These are phyloP conservation scores for Scomberomorus guttatus DNA, from an alignment of 2,797 vertebrate species.

Conservation along the genomic window DNA sequence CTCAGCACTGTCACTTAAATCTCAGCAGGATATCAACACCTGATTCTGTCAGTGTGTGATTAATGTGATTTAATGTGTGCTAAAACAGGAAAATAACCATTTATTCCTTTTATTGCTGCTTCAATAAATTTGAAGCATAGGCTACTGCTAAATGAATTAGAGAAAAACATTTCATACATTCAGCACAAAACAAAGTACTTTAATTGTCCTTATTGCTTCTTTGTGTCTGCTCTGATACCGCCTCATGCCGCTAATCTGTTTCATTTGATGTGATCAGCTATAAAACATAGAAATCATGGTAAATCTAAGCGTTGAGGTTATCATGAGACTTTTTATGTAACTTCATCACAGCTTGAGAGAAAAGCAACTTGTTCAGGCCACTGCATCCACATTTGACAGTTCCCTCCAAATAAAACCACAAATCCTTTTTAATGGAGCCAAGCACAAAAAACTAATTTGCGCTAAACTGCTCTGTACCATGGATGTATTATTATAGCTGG, in stretches of 20 bases:
- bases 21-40: not conserved
- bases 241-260: conserved; percentile 31
- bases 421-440: not conserved
- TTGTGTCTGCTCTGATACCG: conserved; percentile 2
- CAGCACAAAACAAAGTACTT: not conserved
- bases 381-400: not conserved
- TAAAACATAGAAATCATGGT: conserved; percentile 37
- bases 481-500: too few species aligned
- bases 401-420: conserved; percentile 10
- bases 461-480: not conserved
- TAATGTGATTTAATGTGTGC: conserved; percentile 3
- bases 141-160: conserved; percentile 1
- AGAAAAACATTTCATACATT: conserved; percentile 29
- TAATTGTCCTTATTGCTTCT: conserved; percentile 22
- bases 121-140: conserved; percentile 1
- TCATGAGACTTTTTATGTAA: conserved; percentile 39
- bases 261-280: conserved; percentile 39
- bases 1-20: conserved; percentile 16
- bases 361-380: conserved; percentile 6
- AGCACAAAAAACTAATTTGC: not conserved
- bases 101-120: conserved; percentile 12
- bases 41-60: conserved; percentile 37
- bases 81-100: conserved; percentile 6
- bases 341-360: conserved; percentile 23
- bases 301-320: conserved; percentile 30